A percentile compares a stretch with the other conserved stretches of the same genome.
Conservation (phyloP, 30 jellyfish, hydroid and myxozoan genomes). For the Turritopsis rubra region DNA sequence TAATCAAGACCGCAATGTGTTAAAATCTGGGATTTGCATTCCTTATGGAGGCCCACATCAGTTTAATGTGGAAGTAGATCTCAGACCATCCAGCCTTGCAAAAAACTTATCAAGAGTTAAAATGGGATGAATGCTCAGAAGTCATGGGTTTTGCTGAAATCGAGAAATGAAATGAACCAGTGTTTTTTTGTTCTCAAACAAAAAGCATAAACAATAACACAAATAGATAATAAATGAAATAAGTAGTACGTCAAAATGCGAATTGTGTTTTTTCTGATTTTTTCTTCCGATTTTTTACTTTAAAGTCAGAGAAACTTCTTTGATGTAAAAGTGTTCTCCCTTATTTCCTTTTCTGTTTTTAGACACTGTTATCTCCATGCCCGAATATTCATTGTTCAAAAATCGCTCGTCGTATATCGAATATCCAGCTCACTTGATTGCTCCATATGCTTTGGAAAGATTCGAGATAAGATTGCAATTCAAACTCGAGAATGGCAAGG, state of each 20-base stretch:
- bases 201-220: too few species aligned
- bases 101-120: background rate
- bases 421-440: slow-evolving; percentile 60
- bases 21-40: too few species aligned
- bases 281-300: too few species aligned
- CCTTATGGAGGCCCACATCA: too few species aligned
- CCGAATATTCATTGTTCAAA: slow-evolving; percentile 34
- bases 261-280: too few species aligned
- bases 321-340: background rate
- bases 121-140: background rate
- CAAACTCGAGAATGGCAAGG: slow-evolving; percentile 26
- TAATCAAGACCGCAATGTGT: too few species aligned
- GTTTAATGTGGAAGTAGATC: too few species aligned
- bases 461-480: slow-evolving; percentile 66
- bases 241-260: too few species aligned
- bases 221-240: too few species aligned
- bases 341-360: background rate
- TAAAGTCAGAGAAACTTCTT: too few species aligned
- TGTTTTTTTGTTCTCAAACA: too few species aligned
- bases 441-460: slow-evolving; percentile 52
- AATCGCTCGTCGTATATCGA: slow-evolving; percentile 68
- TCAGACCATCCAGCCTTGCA: too few species aligned
- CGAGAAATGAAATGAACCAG: background rate
- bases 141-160: background rate
- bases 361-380: slow-evolving; percentile 25